Evolutionary conservation across 1,140 invertebrate genomes (phyloP).

Genomic region (Chrysoperla carnea): DNA sequence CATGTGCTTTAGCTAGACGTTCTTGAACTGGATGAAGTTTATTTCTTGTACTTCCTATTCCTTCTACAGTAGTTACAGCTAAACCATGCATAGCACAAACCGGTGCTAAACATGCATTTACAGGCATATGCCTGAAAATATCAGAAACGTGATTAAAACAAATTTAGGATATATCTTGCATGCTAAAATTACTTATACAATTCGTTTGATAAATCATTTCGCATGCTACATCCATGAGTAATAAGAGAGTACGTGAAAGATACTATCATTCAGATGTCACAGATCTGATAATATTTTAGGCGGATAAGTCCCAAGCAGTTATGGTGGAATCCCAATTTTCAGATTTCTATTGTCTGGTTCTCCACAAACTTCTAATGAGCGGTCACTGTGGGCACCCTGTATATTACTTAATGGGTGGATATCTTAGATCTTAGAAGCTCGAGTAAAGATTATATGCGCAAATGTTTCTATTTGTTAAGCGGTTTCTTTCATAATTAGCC

Average conservation of each 20-base stretch:
- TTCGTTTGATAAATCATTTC: no score
- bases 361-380: no score
- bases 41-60: slow-evolving; percentile 47
- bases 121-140: slow-evolving; percentile 51
- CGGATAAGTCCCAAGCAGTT: no score
- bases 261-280: background rate
- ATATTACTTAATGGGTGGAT: no score
- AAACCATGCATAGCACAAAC: slow-evolving; percentile 60
- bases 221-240: background rate
- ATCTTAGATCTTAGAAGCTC: no score
- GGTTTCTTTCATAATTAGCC: no score
- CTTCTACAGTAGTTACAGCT: slow-evolving; percentile 73
- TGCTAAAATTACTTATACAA: background rate
- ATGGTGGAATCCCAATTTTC: no score
- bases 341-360: no score
- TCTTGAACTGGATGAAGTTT: slow-evolving; percentile 64
- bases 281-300: background rate
- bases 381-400: no score
- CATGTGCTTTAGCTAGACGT: slow-evolving; percentile 62
- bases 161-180: slow-evolving; percentile 2
- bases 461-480: no score
- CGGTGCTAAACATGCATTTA: slow-evolving; percentile 72
- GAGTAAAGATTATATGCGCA: no score
- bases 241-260: background rate
- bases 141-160: background rate